These are phyloP conservation scores for Eurosta solidaginis DNA, from an alignment of 1,140 invertebrate species.

Conservation along the genomic window DNA sequence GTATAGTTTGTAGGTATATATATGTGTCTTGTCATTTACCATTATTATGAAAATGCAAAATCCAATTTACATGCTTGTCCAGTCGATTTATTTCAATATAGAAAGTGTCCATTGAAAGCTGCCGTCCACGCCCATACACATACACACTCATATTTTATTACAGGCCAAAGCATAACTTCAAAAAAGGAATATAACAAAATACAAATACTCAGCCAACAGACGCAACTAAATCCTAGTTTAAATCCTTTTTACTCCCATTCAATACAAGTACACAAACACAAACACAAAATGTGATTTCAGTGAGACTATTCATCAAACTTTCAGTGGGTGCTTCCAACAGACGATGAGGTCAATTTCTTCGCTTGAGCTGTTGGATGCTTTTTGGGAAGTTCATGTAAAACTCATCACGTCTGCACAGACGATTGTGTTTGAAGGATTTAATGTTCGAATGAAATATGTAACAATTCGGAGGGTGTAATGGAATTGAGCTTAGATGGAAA, in stretches of 20 bases:
- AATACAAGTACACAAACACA: too few species aligned
- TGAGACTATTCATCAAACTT: neutral
- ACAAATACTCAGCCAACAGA: neutral
- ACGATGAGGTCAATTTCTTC: neutral
- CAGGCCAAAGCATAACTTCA: neutral
- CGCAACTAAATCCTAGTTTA: neutral
- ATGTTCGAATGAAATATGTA: conserved; percentile 1
- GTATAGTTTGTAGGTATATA: neutral
- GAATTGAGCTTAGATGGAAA: too few species aligned
- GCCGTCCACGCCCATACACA: conserved; percentile 1
- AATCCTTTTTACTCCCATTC: too few species aligned
- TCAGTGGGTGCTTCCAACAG: neutral
- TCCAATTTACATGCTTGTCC: conserved; percentile 34
- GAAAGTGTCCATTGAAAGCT: conserved; percentile 9
- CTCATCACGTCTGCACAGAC: conserved; percentile 28
- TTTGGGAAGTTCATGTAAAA: conserved; percentile 26
- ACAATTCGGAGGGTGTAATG: neutral
- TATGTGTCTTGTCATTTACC: neutral
- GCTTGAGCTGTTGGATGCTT: neutral
- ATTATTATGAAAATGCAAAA: conserved; percentile 30
- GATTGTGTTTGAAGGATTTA: conserved; percentile 34
- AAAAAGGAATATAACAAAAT: neutral
- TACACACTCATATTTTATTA: too few species aligned
- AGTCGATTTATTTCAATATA: conserved; percentile 34
- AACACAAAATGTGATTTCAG: neutral